phyloP scores from a whole-genome alignment of 2,797 vertebrate species.

The Limnodromus scolopaceus region DNA sequence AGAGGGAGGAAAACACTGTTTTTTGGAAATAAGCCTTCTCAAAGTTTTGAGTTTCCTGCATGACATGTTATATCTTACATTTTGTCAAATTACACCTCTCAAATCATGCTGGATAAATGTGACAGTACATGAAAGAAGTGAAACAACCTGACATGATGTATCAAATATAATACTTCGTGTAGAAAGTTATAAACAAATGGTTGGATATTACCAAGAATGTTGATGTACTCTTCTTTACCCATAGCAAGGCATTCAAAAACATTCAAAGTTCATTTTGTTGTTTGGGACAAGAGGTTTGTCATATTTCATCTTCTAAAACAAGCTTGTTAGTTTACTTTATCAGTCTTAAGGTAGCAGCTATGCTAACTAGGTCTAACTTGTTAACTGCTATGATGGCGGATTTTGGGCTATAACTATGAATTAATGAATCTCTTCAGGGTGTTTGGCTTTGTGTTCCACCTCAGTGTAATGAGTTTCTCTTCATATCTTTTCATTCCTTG shows the following conservation, averaged over 20 bases:
- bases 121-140: not conserved
- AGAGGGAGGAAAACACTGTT: not conserved
- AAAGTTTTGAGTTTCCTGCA: not conserved
- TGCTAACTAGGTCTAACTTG: not conserved
- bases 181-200: not conserved
- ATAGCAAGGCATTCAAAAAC: not conserved
- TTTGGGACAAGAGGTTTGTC: not conserved
- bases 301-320: not conserved
- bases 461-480: not conserved
- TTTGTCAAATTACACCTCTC: not conserved
- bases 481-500: not conserved
- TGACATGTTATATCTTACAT: not conserved
- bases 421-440: not conserved
- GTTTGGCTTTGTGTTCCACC: not conserved
- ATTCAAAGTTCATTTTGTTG: not conserved
- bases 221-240: not conserved
- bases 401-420: not conserved
- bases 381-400: not conserved
- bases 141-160: not conserved
- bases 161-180: not conserved
- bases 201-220: not conserved
- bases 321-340: not conserved
- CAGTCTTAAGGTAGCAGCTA: not conserved
- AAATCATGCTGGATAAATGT: not conserved
- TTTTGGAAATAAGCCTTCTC: not conserved